phyloP scores from a whole-genome alignment of 2,888 invertebrate species.

The Agapostemon virescens region DNA sequence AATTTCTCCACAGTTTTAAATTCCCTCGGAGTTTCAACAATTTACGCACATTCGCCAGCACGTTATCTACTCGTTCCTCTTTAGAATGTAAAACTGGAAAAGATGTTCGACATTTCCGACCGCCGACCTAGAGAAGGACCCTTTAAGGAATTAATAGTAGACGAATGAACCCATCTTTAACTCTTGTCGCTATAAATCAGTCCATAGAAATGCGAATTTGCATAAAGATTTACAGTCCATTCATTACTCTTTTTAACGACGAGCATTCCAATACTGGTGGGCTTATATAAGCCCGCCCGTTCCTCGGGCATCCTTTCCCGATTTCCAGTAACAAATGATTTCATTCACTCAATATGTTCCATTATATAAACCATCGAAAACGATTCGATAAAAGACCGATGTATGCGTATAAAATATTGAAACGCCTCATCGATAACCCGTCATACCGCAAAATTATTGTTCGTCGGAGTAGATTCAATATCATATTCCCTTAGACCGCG shows the following conservation, averaged over 20 bases:
- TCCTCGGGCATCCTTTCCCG: not conserved
- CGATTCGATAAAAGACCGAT: not conserved
- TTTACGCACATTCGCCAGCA: not conserved
- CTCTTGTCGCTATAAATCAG: not conserved
- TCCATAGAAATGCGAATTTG: not conserved
- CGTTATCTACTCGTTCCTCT: not conserved
- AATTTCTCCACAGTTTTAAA: not conserved
- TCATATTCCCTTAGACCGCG: constrained; percentile 19
- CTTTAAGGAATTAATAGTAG: constrained; percentile 1
- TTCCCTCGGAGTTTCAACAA: not conserved
- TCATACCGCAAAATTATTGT: constrained; percentile 34
- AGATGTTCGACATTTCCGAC: not conserved
- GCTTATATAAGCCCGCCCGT: not conserved
- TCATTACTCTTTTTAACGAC: not conserved
- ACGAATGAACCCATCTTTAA: not conserved
- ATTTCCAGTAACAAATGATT: constrained; percentile 7
- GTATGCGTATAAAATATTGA: not conserved
- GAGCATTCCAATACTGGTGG: not conserved
- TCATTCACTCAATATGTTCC: constrained; percentile 4
- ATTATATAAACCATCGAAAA: constrained; percentile 3
- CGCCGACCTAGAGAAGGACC: not conserved
- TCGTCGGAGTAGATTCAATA: constrained; percentile 20
- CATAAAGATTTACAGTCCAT: constrained; percentile 9
- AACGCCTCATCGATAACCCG: constrained; percentile 36
- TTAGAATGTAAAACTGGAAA: not conserved